These are phyloP conservation scores for Archegozetes longisetosus DNA, from an alignment of 1,140 invertebrate species.

Conservation along the genomic window DNA sequence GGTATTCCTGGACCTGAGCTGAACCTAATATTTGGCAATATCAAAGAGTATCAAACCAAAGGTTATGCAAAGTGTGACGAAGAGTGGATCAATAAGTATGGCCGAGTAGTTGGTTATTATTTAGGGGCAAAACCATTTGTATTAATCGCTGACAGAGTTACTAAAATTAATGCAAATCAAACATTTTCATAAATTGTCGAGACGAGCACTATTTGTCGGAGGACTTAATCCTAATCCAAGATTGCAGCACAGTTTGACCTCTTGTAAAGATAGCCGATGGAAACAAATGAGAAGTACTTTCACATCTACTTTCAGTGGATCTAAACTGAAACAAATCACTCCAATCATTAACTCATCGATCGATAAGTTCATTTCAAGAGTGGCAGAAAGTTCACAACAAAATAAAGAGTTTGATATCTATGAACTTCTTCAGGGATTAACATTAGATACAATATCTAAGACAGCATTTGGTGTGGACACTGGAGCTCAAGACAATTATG, in stretches of 20 bases:
- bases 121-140: slow-evolving; percentile 26
- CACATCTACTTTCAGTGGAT: slow-evolving; percentile 36
- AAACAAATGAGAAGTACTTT: slow-evolving; percentile 34
- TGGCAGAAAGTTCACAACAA: slow-evolving; percentile 17
- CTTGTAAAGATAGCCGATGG: slow-evolving; percentile 27
- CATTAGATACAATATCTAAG: slow-evolving; percentile 34
- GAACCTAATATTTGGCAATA: slow-evolving; percentile 26
- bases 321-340: slow-evolving; percentile 34
- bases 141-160: slow-evolving; percentile 27
- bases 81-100: slow-evolving; percentile 28
- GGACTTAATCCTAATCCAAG: slow-evolving; percentile 11
- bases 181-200: slow-evolving; percentile 27
- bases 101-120: slow-evolving; percentile 28
- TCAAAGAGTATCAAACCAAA: slow-evolving; percentile 8
- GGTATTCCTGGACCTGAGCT: slow-evolving; percentile 28
- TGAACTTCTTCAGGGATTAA: slow-evolving; percentile 31
- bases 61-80: slow-evolving; percentile 20
- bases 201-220: slow-evolving; percentile 18
- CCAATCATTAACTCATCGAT: slow-evolving; percentile 27
- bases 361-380: slow-evolving; percentile 22
- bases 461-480: slow-evolving; percentile 32
- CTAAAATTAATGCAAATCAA: slow-evolving; percentile 29
- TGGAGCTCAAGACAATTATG: slow-evolving; percentile 8
- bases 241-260: slow-evolving; percentile 18
- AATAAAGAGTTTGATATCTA: slow-evolving; percentile 26